Evolutionary conservation across 2,113 vertebrate species (phyloP), one percentile per base, ranked within the genome.

Genomic region (Bombycilla garrulus): DNA sequence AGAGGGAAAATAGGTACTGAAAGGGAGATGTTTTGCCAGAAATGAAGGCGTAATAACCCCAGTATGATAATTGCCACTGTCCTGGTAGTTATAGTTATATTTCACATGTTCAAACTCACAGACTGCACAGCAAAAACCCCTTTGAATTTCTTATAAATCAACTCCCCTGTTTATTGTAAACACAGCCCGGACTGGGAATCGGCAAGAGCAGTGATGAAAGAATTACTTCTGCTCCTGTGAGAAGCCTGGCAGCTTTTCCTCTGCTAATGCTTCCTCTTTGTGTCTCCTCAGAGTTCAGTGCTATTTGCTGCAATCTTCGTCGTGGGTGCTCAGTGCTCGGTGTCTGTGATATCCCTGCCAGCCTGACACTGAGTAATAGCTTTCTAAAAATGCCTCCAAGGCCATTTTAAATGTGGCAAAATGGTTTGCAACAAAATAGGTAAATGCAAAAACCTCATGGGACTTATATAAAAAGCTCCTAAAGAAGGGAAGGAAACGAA

Each of bases 361-460:
- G 35, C 50, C 29, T 90, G 86, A 70, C 86, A 66, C 4, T 57
- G 86, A 95, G 86, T 42, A 93, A 94, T 31, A 88, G 60, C 64
- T 92, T 58, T 60, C 86, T 56, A 51, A 94, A 95, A 92, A 56
- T 22, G 60, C 72, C 86, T 92, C 23, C 2, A 92, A 95, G 90
- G 77, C 38, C 29, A 9, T 57, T 88, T 93, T 54, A 88, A 86
- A 83, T 62, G 82, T 56, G 80, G 40, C 51, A 97, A 92, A 92
- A 92, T 51, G 47, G 35, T 47, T 54, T 67, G 51, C 70, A 92
- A 81, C 71, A 88, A 69, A 93, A 82, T 22, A 90, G 76, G 42
- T 77, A 92, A 90, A 92, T 83, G 58, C 38, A 78, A 76, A 87
- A 83, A 54, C 42, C 76, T 83, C 33, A 0, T 28, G 64, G 60